Conservation (phyloP, 2,888 invertebrate genomes). For the Phragmatobia fuliginosa region DNA sequence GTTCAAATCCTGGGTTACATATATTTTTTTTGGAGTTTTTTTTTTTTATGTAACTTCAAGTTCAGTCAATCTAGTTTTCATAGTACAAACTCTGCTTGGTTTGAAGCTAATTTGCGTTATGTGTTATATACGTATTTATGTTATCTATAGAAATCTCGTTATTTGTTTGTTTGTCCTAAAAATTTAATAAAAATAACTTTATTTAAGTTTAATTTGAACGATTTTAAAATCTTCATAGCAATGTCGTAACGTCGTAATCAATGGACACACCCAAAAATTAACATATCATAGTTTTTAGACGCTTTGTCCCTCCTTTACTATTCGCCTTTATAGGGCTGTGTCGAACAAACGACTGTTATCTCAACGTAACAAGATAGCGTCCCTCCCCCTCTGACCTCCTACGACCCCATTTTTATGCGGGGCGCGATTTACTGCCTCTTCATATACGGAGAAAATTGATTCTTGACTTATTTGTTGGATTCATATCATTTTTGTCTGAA, state of each 20-base stretch:
- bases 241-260: conserved; percentile 34
- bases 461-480: conserved; percentile 60
- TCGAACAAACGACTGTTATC: conserved; percentile 65
- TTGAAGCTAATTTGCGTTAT: no score
- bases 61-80: no score
- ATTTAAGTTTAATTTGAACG: no score
- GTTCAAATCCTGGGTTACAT: no score
- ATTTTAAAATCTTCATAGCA: background rate
- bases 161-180: no score
- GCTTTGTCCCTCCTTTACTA: conserved; percentile 54
- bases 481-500: conserved; percentile 40
- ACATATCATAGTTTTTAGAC: conserved; percentile 71
- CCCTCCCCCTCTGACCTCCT: conserved; percentile 23
- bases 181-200: no score
- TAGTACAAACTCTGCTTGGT: no score
- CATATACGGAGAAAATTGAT: conserved; percentile 61
- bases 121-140: no score
- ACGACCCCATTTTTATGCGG: conserved; percentile 27
- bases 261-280: conserved; percentile 56
- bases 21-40: no score
- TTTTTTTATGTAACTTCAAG: no score
- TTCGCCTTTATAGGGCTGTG: conserved; percentile 59
- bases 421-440: conserved; percentile 54
- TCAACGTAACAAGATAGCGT: conserved; percentile 49
- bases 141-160: no score